Percentiles rank a stretch among this genome's conserved stretches.
These are phyloP conservation scores for Apogon hyalosoma DNA, from an alignment of 2,797 vertebrate species.

Conservation along the genomic window DNA sequence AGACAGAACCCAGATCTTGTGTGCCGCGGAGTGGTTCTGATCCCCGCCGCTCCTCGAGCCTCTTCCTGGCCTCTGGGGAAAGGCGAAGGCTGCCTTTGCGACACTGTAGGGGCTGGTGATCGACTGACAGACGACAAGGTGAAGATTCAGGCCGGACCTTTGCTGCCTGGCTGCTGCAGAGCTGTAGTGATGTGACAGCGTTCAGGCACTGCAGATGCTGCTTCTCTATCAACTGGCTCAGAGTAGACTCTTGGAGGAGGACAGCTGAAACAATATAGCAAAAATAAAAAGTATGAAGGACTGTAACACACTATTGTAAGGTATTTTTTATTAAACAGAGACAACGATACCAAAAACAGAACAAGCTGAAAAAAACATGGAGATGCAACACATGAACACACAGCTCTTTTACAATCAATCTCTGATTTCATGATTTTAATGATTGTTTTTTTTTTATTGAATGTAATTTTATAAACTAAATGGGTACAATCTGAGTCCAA, in stretches of 20 bases:
- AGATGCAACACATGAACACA: no score
- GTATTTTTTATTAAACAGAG: no score
- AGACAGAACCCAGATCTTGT: constrained; percentile 10
- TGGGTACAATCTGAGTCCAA: no score
- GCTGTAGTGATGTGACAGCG: neutral
- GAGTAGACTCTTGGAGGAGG: constrained; percentile 81
- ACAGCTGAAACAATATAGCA: constrained; percentile 83
- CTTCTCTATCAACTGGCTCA: constrained; percentile 76
- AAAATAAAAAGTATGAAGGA: neutral
- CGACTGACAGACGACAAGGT: constrained; percentile 4
- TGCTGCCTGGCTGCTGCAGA: constrained; percentile 9
- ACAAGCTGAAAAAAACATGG: no score
- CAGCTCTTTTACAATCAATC: no score
- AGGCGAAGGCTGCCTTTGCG: constrained; percentile 63
- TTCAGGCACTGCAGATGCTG: constrained; percentile 37
- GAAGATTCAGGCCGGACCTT: constrained; percentile 21
- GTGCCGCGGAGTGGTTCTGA: constrained; percentile 59
- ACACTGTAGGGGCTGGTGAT: constrained; percentile 10
- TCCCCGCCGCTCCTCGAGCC: constrained; percentile 57
- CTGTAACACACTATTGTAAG: no score
- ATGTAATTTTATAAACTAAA: no score
- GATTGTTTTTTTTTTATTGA: no score
- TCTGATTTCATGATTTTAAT: no score
- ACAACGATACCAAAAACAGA: no score
- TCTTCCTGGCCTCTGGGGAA: constrained; percentile 25